Evolutionary conservation across 2,888 invertebrate genomes (phyloP).

Genomic region (Argyra leucocephala): DNA sequence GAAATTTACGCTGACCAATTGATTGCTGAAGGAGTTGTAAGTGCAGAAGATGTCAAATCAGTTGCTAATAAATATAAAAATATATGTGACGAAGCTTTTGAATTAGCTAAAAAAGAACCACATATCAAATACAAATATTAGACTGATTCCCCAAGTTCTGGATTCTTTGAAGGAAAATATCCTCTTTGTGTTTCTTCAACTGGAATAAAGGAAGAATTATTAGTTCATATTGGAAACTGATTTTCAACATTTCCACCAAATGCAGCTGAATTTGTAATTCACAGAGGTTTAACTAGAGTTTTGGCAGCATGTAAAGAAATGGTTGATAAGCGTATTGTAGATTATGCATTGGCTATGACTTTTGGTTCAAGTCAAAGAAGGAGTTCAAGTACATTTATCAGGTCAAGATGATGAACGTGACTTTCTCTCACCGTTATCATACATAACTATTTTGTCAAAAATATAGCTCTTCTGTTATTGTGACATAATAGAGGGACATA

Average conservation of each 20-base stretch:
- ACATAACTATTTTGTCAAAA: too few relatives aligned
- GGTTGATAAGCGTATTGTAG: constrained; percentile 77
- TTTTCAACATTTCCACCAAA: constrained; percentile 56
- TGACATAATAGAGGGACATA: too few relatives aligned
- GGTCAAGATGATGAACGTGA: constrained; percentile 98
- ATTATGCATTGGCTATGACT: constrained; percentile 98
- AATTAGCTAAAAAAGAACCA: constrained; percentile 56
- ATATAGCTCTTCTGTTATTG: too few relatives aligned
- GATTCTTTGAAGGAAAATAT: constrained; percentile 52
- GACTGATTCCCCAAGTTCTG: constrained; percentile 69
- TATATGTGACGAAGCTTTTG: constrained; percentile 56
- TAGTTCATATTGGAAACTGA: constrained; percentile 55
- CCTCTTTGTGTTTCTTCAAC: constrained; percentile 53
- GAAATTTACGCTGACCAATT: constrained; percentile 64
- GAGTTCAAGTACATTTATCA: constrained; percentile 89
- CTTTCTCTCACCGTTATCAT: constrained; percentile 91
- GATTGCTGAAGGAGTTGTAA: constrained; percentile 61
- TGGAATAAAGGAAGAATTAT: constrained; percentile 55
- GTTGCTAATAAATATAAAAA: constrained; percentile 44
- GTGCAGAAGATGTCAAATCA: constrained; percentile 56
- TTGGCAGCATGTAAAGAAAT: constrained; percentile 85
- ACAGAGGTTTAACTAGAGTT: constrained; percentile 71
- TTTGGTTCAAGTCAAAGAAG: constrained; percentile 95
- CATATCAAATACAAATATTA: constrained; percentile 65
- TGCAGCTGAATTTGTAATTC: constrained; percentile 55